A percentile compares a stretch with the other conserved stretches of the same genome.
phyloP scores from a whole-genome alignment of 2,888 invertebrate genomes.

The Acronicta alni region DNA sequence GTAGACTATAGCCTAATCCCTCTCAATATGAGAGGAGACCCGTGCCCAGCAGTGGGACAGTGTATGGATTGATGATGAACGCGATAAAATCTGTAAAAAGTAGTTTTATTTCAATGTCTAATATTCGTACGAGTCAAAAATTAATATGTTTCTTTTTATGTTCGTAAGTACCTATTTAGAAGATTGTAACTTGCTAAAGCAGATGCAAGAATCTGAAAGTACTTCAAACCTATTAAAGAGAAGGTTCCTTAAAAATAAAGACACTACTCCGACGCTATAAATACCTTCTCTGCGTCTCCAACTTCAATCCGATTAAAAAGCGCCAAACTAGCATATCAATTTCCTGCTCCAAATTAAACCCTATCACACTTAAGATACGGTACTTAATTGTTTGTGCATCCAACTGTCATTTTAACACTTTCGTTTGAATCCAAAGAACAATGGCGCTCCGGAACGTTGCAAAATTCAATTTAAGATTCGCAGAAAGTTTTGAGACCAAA shows the following conservation, averaged over 20 bases:
- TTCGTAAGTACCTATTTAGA: no score
- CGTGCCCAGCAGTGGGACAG: no score
- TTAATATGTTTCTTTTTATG: no score
- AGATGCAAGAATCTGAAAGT: conserved; percentile 23
- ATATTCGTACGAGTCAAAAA: no score
- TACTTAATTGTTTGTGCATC: conserved; percentile 33
- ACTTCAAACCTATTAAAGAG: conserved; percentile 18
- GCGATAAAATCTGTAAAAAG: no score
- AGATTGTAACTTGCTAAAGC: no score
- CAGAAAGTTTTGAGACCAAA: conserved; percentile 68
- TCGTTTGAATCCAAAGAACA: conserved; percentile 67
- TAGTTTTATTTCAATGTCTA: no score
- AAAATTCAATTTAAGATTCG: conserved; percentile 76
- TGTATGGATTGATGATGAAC: no score
- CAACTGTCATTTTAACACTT: conserved; percentile 59
- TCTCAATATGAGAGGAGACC: no score
- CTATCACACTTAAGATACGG: conserved; percentile 18
- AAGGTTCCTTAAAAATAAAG: conserved; percentile 50
- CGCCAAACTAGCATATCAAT: conserved; percentile 34
- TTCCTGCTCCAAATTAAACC: conserved; percentile 31
- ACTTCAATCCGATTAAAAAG: conserved; percentile 70
- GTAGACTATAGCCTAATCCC: no score
- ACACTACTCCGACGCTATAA: conserved; percentile 57
- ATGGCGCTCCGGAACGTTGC: conserved; percentile 61
- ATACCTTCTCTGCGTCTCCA: conserved; percentile 60